Conservation (phyloP, 1,140 invertebrate species). For the Artemia franciscana region DNA sequence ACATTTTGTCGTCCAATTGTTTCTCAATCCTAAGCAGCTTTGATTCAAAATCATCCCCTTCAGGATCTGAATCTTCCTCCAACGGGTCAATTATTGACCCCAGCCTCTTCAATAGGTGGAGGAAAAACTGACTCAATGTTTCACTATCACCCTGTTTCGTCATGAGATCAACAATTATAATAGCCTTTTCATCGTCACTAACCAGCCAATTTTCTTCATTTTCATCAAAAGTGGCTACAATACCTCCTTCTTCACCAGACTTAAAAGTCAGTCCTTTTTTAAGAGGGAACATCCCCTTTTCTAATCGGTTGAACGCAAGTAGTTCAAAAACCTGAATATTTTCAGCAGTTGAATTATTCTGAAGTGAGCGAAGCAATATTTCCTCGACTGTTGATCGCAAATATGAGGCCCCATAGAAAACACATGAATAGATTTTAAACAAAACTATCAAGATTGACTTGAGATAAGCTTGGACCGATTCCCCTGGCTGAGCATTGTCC, state of each 20-base stretch:
- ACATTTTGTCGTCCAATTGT: not conserved
- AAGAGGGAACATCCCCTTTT: not conserved
- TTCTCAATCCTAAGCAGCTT: not conserved
- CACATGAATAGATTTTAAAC: not conserved
- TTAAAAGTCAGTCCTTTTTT: not conserved
- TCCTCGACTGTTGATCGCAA: not conserved
- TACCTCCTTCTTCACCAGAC: not conserved
- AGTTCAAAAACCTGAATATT: not conserved
- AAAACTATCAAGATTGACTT: not conserved
- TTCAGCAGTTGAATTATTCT: not conserved
- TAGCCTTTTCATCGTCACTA: not conserved
- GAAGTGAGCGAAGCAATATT: not conserved
- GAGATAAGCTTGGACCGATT: not conserved
- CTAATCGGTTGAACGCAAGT: not conserved
- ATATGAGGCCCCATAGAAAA: not conserved
- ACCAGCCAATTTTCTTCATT: not conserved
- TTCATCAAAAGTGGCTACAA: not conserved
- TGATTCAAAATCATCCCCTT: not conserved
- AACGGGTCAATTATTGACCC: not conserved
- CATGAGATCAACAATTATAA: not conserved
- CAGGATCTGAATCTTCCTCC: not conserved
- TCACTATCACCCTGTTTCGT: not conserved
- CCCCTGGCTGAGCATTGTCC: not conserved
- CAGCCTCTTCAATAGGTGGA: not conserved
- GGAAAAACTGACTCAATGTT: not conserved